A percentile compares a stretch with the other conserved stretches of the same genome.
Evolutionary conservation across 2,888 invertebrate genomes (phyloP).

Genomic region (Cosmorhoe ocellata): DNA sequence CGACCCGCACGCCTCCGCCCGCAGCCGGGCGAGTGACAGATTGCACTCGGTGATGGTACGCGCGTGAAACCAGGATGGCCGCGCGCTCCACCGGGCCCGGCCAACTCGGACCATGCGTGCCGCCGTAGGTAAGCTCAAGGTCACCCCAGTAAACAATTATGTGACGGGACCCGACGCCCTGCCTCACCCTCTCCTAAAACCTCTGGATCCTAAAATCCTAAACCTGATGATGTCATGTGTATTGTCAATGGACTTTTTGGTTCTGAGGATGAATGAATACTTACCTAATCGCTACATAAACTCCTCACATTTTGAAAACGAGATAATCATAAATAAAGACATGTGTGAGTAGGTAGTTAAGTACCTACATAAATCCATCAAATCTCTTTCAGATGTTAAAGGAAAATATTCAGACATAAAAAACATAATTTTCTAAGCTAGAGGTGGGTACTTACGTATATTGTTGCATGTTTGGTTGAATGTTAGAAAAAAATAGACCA

Average conservation of each 20-base stretch:
- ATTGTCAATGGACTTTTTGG: background rate
- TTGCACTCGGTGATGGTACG: conserved; percentile 58
- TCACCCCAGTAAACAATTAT: conserved; percentile 60
- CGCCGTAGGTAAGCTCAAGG: conserved; percentile 74
- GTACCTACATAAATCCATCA: too few relatives aligned
- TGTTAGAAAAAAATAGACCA: conserved; percentile 2
- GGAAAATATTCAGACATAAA: too few relatives aligned
- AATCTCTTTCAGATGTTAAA: too few relatives aligned
- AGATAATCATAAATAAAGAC: too few relatives aligned
- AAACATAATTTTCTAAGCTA: too few relatives aligned
- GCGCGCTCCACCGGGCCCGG: conserved; percentile 68
- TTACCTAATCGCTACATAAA: background rate
- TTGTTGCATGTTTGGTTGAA: background rate
- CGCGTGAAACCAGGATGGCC: conserved; percentile 71
- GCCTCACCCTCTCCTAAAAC: background rate
- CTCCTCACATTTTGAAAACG: too few relatives aligned
- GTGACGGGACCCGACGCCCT: conserved; percentile 36
- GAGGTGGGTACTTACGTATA: too few relatives aligned
- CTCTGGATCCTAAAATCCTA: background rate
- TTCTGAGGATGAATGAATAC: background rate
- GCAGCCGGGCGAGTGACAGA: conserved; percentile 47
- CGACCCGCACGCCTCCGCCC: conserved; percentile 54
- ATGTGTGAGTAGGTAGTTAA: background rate
- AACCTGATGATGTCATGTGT: conserved; percentile 10
- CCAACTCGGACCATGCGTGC: conserved; percentile 65